Base-by-base conservation (phyloP, 2,113 vertebrate genomes). In the Uropsilus gracilis region DNA sequence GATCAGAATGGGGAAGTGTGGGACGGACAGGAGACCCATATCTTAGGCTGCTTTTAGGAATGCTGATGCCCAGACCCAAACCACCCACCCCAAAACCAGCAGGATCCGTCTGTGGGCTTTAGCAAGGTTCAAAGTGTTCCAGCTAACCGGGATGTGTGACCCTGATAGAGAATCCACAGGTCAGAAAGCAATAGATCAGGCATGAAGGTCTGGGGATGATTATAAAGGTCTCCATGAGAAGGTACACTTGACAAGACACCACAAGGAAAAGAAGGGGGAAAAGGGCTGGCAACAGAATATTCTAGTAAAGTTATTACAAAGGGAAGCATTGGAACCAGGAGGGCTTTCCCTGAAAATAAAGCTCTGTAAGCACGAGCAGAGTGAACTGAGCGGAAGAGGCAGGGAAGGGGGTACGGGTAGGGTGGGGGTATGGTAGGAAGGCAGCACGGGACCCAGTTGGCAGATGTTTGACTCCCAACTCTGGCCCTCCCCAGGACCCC, bases 321-420 rank as follows among this genome's bases (percentile, higher is more conserved):
- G 64, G 53, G 71, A n/a, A n/a, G 39, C 42, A 18, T 46, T 34
- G 46, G 64, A 46, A 7, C 20, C 77, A 53, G 55, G 0, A 7
- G 87, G 22, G 10, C 73, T n/a, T 72, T 55, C 34, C 46, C 50
- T 8, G 69, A 32, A 42, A 32, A 66, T 48, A 57, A 39, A 34
- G 46, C 17, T 44, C 28, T 32, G 6, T 1, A 37, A 7, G 7
- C 89, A 28, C 0, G 17, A 44, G 30, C 73, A 61, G 48, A 89
- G 53, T 0, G 28, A 81, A 34, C 48, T 69, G 26, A 30, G 17
- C 0, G 1, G 11, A 32, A 26, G 88, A 30, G 37, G 75, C 73
- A 13, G 55, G 46, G 4, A 3, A 20, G 17, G 50, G 14, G 50
- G 50, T 17, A 0, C 3, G 28, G 61, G 13, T 0, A 1, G 24